A percentile compares a stretch with the other conserved stretches of the same genome.
Evolutionary conservation across 1,140 invertebrate genomes (phyloP).

Genomic region (Frieseomelitta varia): DNA sequence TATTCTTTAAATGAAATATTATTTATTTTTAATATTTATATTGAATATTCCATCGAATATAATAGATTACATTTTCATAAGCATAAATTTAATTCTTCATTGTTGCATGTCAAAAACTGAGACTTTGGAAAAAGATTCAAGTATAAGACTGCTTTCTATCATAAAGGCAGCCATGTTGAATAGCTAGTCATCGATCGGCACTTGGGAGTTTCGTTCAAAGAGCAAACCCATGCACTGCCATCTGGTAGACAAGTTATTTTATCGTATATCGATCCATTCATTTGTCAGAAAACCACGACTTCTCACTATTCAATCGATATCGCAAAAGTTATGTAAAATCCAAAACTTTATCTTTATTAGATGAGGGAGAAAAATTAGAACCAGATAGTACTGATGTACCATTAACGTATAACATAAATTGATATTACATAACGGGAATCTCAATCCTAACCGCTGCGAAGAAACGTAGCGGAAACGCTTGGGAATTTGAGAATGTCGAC

Average conservation of each 20-base stretch:
- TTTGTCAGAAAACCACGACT: conserved; percentile 16
- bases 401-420: not conserved
- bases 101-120: not conserved
- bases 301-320: conserved; percentile 28
- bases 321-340: conserved; percentile 64
- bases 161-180: conserved; percentile 77
- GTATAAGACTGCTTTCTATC: conserved; percentile 18
- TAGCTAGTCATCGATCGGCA: conserved; percentile 78
- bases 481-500: conserved; percentile 27
- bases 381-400: not conserved
- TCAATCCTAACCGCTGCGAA: not conserved
- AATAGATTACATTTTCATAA: too few relatives aligned
- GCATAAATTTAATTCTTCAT: not conserved
- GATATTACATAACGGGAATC: conserved; percentile 70
- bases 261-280: conserved; percentile 78
- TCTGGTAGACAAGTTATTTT: conserved; percentile 69
- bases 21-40: not conserved
- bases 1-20: conserved; percentile 3
- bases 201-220: conserved; percentile 33
- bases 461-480: conserved; percentile 26
- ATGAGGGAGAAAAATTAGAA: conserved; percentile 61
- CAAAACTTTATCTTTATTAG: conserved; percentile 62
- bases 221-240: conserved; percentile 71
- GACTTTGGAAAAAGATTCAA: not conserved
- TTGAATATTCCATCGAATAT: not conserved